Percentiles rank a stretch among this genome's conserved stretches.
These are phyloP conservation scores for Stenchaetothrips biformis DNA, from an alignment of 2,888 invertebrate genomes.

Conservation along the genomic window DNA sequence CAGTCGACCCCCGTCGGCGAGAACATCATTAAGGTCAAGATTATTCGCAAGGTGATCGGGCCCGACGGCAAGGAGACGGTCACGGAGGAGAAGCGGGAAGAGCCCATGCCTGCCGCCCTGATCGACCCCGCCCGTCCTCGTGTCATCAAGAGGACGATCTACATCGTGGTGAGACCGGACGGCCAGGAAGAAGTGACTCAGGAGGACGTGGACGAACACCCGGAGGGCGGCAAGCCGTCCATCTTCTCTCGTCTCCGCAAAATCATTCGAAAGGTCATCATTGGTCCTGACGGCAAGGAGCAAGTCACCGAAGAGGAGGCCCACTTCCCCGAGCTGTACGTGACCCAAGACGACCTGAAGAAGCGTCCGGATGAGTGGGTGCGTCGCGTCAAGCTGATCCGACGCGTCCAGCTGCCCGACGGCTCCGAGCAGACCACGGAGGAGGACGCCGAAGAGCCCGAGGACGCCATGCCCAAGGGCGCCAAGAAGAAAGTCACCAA, in stretches of 20 bases:
- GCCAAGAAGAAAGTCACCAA: neutral
- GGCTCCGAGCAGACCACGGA: neutral
- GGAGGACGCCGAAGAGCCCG: neutral
- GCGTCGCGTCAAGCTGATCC: neutral
- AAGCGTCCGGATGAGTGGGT: constrained; percentile 1
- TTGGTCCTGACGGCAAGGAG: neutral
- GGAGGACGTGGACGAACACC: neutral
- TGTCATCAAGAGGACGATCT: neutral
- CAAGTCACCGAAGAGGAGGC: neutral
- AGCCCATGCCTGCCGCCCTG: neutral
- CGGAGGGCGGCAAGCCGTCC: neutral
- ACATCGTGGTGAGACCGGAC: neutral
- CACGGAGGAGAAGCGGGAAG: neutral
- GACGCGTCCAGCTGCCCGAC: neutral
- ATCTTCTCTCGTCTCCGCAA: neutral
- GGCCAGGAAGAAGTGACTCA: neutral
- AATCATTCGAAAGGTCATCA: neutral
- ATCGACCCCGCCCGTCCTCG: neutral
- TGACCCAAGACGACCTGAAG: neutral
- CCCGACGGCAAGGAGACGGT: constrained; percentile 4
- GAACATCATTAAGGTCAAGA: too few species aligned
- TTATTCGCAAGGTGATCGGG: neutral
- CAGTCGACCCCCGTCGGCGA: too few species aligned
- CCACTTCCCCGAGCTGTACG: constrained; percentile 4
- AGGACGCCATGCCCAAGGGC: neutral